Evolutionary conservation across 2,888 invertebrate species (phyloP), one percentile per base, ranked within the genome.

Genomic region (Papilio protenor): DNA sequence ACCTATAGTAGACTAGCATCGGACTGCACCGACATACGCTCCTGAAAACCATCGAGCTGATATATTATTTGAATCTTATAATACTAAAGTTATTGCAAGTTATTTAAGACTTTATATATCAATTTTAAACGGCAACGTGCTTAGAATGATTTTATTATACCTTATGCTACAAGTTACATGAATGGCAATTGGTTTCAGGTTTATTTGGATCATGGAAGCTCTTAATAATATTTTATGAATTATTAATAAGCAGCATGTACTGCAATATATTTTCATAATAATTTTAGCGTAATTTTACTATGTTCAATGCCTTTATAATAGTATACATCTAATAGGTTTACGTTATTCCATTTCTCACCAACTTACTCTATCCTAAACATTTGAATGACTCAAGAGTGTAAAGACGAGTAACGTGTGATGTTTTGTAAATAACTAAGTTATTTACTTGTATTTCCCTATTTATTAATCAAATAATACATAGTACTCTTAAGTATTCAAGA

Each of bases 81-180:
- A 64, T 64, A 64, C 40, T 12, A 45, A 66, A 16, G 21, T 45
- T 45, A 70, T 73, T 72, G 52, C 40, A 57, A 77, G 45, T 45
- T 40, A 40, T 77, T 76, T 70, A 49, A 76, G n/a, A 27, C 27
- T 70, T 14, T 76, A 49, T 57, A 52, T 45, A 57, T 75, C 66
- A 45, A 55, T 66, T 55, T 40, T 52, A n/a, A 66, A 66, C 40
- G 18, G 21, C 21, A 21, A 69, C 11, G 66, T 21, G 66, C 45
- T 4, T 69, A 21, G 66, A 69, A 69, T 69, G 1, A 69, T 45
- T 45, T 69, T 1, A 69, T 45, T 45, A 45, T 45, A 8, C 66
- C 40, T 61, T 12, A 69, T 45, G 21, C 6, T 4, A n/a, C 64
- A 11, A 40, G 3, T 21, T 69, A 69, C 66, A 45, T 69, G 45